Percentiles rank a stretch among this genome's conserved stretches.
These are phyloP conservation scores for Oreochromis aureus DNA, from an alignment of 2,113 vertebrate species.

Conservation along the genomic window DNA sequence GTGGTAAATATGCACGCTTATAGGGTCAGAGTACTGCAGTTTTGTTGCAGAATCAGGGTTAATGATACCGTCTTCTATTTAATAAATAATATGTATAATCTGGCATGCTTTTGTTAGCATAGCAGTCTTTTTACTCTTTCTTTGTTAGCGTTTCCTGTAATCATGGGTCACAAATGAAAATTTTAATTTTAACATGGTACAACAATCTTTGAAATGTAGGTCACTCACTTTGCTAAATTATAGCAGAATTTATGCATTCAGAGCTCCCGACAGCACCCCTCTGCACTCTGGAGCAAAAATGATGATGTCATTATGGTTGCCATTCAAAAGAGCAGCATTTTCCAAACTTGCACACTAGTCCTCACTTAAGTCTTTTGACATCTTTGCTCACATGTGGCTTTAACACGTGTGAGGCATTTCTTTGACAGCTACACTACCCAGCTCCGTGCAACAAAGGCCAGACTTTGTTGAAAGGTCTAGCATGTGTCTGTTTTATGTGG, in stretches of 20 bases:
- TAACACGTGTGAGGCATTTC: slow-evolving; percentile 42
- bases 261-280: neutral
- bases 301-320: neutral
- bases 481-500: slow-evolving; percentile 30
- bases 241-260: neutral
- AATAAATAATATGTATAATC: neutral
- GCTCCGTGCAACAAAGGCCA: slow-evolving; percentile 24
- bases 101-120: neutral
- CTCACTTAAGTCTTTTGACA: slow-evolving; percentile 29
- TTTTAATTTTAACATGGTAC: neutral
- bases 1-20: neutral
- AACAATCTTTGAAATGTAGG: neutral
- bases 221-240: neutral
- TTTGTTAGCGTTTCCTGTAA: neutral
- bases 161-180: neutral
- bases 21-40: neutral
- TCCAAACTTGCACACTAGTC: slow-evolving; percentile 3
- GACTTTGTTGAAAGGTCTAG: slow-evolving; percentile 22
- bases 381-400: slow-evolving; percentile 34
- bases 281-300: neutral
- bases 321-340: slow-evolving; percentile 12
- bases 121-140: neutral
- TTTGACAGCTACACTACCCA: slow-evolving; percentile 35
- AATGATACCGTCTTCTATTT: neutral
- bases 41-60: neutral